Base-by-base conservation (phyloP, 2,797 vertebrate species). In the Acrocephalus scirpaceus region DNA sequence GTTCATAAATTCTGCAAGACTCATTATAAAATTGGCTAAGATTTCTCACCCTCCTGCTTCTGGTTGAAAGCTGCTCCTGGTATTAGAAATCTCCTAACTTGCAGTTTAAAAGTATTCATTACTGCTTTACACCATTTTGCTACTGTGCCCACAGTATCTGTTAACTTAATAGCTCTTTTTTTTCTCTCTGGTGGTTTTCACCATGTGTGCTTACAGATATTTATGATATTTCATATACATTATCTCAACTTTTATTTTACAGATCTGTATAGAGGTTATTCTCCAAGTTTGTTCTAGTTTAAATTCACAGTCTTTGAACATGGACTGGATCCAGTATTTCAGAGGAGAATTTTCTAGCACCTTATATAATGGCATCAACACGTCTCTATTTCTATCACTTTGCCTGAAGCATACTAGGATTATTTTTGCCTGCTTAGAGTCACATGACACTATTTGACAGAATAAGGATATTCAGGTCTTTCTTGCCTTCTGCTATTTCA, bases 341-440 rank as follows among this genome's bases (percentile, higher is more conserved):
- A 66, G 57, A 84, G 17, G 48, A 95, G 73, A 94, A 84, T 90
- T 95, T 95, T 94, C 90, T 90, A 90, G 44, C 54, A 69, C 83
- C 60, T 97, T 96, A 86, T 86, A 69, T 96, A 95, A 95, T 88
- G 58, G 48, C 62, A 92, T 91, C 92, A 92, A 81, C 94, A 92
- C 4, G 0, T 94, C 76, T 91, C 83, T 97, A 90, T 95, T 95
- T 97, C 92, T 93, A 84, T 95, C 83, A 51, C 74, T 94, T 90
- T 90, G 88, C 90, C 94, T 97, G 88, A 90, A 95, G 87, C 32
- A 3, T 7, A 7, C 60, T 62, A 93, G 70, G 80, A 86, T 90
- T 92, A 96, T 95, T 96, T 95, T 92, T 95, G 90, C 86, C 88
- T 92, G 16, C 86, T 92, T 79, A 17, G 62, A 90, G 58, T 88